These are phyloP conservation scores for Erynnis tages DNA, from an alignment of 2,888 invertebrate species.

Conservation along the genomic window DNA sequence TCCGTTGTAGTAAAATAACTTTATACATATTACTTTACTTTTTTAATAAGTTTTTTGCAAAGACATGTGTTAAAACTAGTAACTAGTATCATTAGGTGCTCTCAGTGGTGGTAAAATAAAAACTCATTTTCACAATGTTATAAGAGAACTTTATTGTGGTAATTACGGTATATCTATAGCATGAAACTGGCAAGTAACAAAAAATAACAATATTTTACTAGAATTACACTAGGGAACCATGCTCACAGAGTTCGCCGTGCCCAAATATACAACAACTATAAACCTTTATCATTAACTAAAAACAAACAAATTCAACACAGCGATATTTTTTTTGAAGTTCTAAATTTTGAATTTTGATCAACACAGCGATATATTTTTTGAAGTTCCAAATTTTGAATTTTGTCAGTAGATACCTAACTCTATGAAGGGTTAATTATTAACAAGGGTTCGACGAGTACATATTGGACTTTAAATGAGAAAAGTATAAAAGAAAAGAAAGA, in stretches of 20 bases:
- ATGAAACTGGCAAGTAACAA: conserved; percentile 79
- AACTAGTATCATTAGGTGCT: too few species aligned
- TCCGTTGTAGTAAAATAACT: too few species aligned
- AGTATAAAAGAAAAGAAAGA: conserved; percentile 42
- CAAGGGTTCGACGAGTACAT: conserved; percentile 51
- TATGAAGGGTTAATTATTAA: conserved; percentile 68
- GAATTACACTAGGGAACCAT: conserved; percentile 73
- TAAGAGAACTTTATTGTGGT: conserved; percentile 81
- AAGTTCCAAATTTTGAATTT: conserved; percentile 54
- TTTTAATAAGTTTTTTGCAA: too few species aligned
- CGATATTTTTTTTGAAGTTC: conserved; percentile 56
- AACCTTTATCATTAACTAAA: conserved; percentile 45
- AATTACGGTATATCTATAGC: conserved; percentile 81
- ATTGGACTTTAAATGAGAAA: conserved; percentile 46
- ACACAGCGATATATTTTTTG: conserved; percentile 61
- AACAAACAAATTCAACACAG: conserved; percentile 50
- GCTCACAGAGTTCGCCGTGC: conserved; percentile 65
- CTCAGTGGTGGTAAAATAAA: conserved; percentile 1
- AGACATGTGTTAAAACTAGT: too few species aligned
- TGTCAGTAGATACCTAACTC: conserved; percentile 53
- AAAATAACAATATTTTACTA: conserved; percentile 71
- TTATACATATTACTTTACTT: too few species aligned
- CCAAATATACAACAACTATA: conserved; percentile 56
- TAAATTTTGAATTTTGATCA: conserved; percentile 57
- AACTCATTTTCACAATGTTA: conserved; percentile 65